These are phyloP conservation scores for Brachionus calyciflorus DNA, from an alignment of 1,140 invertebrate genomes.

Conservation along the genomic window DNA sequence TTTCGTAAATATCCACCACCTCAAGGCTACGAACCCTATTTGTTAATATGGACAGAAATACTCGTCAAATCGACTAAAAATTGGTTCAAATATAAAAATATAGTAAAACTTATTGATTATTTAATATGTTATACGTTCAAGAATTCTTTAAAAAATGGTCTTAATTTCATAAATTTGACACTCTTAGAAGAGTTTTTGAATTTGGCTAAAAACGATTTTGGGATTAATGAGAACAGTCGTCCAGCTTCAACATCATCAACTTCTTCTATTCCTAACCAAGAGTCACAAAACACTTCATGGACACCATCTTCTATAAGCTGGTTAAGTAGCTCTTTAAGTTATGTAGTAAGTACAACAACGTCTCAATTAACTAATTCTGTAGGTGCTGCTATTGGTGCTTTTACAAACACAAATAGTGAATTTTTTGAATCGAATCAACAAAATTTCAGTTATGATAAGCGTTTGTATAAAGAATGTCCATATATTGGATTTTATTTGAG, in stretches of 20 bases:
- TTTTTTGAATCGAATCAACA: conserved; percentile 32
- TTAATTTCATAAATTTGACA: conserved; percentile 17
- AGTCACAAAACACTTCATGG: background rate
- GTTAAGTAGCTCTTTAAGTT: conserved; percentile 22
- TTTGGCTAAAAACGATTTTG: conserved; percentile 30
- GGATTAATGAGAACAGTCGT: background rate
- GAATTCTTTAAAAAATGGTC: background rate
- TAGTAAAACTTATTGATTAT: conserved; percentile 32
- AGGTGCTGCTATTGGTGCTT: conserved; percentile 5
- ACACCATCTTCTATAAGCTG: conserved; percentile 21
- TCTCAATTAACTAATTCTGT: conserved; percentile 12
- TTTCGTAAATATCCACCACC: background rate
- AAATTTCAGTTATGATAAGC: conserved; percentile 37
- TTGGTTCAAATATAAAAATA: conserved; percentile 43
- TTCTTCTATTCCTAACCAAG: background rate
- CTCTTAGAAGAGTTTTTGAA: conserved; percentile 24
- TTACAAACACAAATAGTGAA: background rate
- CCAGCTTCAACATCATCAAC: background rate
- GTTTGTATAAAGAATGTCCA: conserved; percentile 38
- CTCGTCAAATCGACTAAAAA: conserved; percentile 28
- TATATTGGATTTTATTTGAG: conserved; percentile 41
- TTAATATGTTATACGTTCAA: conserved; percentile 15
- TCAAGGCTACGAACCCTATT: background rate
- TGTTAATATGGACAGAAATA: conserved; percentile 12
- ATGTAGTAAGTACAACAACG: conserved; percentile 11